Evolutionary conservation across 2,888 invertebrate species (phyloP), one percentile per base, ranked within the genome.

Genomic region (Pantelozetes paolii): DNA sequence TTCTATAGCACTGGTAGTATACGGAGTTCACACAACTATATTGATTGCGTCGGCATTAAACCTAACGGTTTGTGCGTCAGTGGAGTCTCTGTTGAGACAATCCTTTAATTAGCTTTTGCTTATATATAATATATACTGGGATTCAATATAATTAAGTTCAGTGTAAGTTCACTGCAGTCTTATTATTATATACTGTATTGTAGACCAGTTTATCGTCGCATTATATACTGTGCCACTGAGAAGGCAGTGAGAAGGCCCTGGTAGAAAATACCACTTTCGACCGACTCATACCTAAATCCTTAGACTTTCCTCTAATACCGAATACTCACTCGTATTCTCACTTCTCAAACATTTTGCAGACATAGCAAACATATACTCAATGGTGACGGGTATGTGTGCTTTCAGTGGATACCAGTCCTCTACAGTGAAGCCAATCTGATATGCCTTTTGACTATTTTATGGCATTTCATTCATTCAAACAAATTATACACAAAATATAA

Each of bases 131-230:
- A 64, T 64, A 64, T 64, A 64, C 64, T 36, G 40, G 64, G 64
- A 64, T 64, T 64, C 64, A 64, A 64, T 64, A 64, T 64, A 64
- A 64, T 64, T 64, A 64, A 64, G 64, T 64, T 64, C 62, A 62
- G n/a, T n/a, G n/a, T n/a, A n/a, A n/a, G n/a, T n/a, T n/a, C 62
- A 36, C 36, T 62, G 62, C 62, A 62, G 64, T 64, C 36, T 64
- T 64, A 64, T 64, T 64, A 64, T 45, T 36, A 64, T 64, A 64
- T 36, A 64, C 36, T 20, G 8, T 59, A 59, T 6, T 30, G 59
- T 59, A 28, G 2, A 30, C 15, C 2, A 28, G 23, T n/a, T 50
- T 57, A 23, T 57, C 28, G 57, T 28, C 57, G 18, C 57, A 57
- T 59, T 59, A 8, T 59, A 18, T 59, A 30, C 23, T 32, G 23